A percentile compares a stretch with the other conserved stretches of the same genome.
Conservation (phyloP, 2,797 vertebrate genomes). For the Enteromius unitaeniatus region DNA sequence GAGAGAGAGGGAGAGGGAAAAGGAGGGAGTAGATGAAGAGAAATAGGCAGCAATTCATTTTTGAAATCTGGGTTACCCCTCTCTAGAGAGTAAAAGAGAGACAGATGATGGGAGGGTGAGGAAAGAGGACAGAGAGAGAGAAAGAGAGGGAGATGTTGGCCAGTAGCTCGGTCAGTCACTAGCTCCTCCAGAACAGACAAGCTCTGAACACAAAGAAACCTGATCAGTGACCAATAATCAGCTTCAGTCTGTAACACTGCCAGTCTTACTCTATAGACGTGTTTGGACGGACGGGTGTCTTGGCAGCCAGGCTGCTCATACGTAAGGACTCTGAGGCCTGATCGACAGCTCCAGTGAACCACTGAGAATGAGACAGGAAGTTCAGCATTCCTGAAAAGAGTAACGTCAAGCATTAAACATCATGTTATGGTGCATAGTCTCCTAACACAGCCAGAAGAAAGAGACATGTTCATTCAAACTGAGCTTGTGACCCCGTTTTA, state of each 20-base stretch:
- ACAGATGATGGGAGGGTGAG: slow-evolving; percentile 61
- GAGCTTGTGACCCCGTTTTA: not conserved
- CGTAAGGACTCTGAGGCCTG: not conserved
- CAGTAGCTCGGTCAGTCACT: slow-evolving; percentile 11
- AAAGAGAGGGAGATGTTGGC: slow-evolving; percentile 38
- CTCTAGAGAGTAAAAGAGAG: slow-evolving; percentile 78
- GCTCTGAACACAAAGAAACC: not conserved
- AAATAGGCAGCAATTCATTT: slow-evolving; percentile 78
- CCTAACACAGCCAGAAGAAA: not conserved
- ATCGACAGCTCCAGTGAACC: not conserved
- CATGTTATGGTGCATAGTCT: not conserved
- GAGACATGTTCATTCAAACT: not conserved
- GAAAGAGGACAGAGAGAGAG: slow-evolving; percentile 64
- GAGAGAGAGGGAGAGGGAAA: slow-evolving; percentile 60
- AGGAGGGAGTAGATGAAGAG: slow-evolving; percentile 66
- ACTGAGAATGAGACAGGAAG: not conserved
- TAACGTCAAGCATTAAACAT: not conserved
- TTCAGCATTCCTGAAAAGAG: slow-evolving; percentile 8
- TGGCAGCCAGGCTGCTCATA: not conserved
- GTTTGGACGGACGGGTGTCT: not conserved
- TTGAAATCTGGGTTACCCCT: slow-evolving; percentile 86
- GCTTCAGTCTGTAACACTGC: not conserved
- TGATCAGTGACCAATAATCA: slow-evolving; percentile 39
- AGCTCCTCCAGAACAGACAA: not conserved
- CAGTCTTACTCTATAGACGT: not conserved